Conservation (phyloP, 2,797 vertebrate genomes). For the Hafferia zeledoni region DNA sequence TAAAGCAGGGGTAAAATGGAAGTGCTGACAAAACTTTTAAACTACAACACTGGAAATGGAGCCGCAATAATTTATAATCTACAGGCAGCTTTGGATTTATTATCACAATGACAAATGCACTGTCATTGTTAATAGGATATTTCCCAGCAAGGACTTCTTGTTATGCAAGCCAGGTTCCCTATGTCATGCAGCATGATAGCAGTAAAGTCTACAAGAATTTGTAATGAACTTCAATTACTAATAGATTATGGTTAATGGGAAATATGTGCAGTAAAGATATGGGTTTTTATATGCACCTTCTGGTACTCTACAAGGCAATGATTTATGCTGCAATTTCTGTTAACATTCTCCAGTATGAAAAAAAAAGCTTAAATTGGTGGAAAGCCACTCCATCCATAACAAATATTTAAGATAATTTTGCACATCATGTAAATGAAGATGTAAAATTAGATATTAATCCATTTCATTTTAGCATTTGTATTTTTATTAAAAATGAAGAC, state of each 20-base stretch:
- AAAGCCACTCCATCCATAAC: constrained; percentile 76
- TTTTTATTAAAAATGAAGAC: constrained; percentile 73
- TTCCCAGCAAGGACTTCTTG: constrained; percentile 88
- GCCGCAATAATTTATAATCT: constrained; percentile 83
- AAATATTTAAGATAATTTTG: constrained; percentile 79
- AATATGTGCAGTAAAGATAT: constrained; percentile 88
- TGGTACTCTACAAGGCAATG: constrained; percentile 80
- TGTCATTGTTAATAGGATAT: constrained; percentile 89
- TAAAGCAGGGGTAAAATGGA: constrained; percentile 72
- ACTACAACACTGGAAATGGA: constrained; percentile 74
- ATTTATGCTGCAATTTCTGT: constrained; percentile 83
- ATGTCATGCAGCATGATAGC: constrained; percentile 88
- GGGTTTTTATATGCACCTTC: constrained; percentile 81
- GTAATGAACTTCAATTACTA: constrained; percentile 97
- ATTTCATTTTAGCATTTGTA: constrained; percentile 73
- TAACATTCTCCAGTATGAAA: constrained; percentile 73
- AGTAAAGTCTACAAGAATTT: constrained; percentile 92
- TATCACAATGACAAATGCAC: constrained; percentile 94
- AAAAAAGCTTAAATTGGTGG: constrained; percentile 68
- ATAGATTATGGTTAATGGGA: constrained; percentile 94
- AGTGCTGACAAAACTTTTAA: constrained; percentile 78
- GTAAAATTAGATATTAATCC: constrained; percentile 78
- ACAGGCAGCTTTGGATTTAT: constrained; percentile 89
- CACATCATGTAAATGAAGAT: constrained; percentile 74
- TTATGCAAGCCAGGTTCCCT: constrained; percentile 92